Conservation (phyloP, 1,140 invertebrate genomes). For the Parasteatoda tepidariorum region DNA sequence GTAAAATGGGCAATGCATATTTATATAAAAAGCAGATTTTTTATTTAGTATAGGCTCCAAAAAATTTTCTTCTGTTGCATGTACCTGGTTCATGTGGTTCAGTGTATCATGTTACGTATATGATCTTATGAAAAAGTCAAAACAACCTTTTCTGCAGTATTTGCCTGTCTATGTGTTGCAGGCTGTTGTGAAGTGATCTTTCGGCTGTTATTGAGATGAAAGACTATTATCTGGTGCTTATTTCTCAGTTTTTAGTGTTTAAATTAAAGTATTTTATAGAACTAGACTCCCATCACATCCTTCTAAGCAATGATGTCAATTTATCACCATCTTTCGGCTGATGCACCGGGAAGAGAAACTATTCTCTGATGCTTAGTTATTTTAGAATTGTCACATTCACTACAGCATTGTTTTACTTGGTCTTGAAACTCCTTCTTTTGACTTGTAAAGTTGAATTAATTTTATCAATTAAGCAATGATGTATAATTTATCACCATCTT, state of each 20-base stretch:
- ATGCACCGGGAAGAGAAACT: background rate
- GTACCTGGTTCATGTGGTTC: too few relatives aligned
- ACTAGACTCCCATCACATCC: background rate
- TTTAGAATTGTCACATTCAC: background rate
- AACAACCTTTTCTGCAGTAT: too few relatives aligned
- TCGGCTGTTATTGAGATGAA: constrained; percentile 13
- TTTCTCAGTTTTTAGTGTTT: background rate
- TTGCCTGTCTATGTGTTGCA: too few relatives aligned
- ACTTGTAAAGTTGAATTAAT: background rate
- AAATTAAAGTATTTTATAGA: background rate
- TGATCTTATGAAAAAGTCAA: too few relatives aligned
- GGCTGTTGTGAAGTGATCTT: constrained; percentile 23
- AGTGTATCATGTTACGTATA: too few relatives aligned
- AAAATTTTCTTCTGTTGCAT: too few relatives aligned
- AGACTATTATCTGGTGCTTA: constrained; percentile 2
- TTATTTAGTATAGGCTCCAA: too few relatives aligned
- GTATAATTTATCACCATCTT: constrained; percentile 28
- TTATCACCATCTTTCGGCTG: constrained; percentile 36
- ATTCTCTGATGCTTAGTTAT: background rate
- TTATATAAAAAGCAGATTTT: too few relatives aligned
- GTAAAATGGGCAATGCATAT: too few relatives aligned
- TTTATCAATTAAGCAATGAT: background rate
- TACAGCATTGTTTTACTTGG: too few relatives aligned
- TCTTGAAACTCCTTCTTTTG: too few relatives aligned
- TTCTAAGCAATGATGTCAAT: constrained; percentile 4